Evolutionary conservation across 2,888 invertebrate genomes (phyloP), one percentile per base, ranked within the genome.

Genomic region (Cecidostiba fungosa): DNA sequence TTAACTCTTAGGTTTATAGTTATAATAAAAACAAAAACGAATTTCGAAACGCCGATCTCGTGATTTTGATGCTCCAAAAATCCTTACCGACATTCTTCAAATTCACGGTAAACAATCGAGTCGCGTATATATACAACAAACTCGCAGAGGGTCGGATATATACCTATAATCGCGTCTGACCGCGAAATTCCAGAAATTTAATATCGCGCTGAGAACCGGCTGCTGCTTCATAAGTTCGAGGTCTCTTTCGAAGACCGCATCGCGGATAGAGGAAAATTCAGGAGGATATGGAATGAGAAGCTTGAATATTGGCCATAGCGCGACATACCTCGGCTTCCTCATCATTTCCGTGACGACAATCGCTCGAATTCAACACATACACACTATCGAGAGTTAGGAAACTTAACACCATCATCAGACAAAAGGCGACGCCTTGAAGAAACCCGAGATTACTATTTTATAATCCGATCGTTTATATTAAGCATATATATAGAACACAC

Each of bases 161-260:
- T 39, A 10, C 10, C 10, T 39, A 59, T 36, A 69, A 74, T 82
- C 59, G 76, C 54, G 78, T 70, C 89, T 90, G 89, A 93, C 94
- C 94, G 93, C 94, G 93, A 94, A 94, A 94, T 94, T 94, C 94
- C 94, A 93, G 94, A 94, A 94, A 94, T 94, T 94, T 94, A 94
- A 94, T 94, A 94, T 94, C 94, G 91, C 91, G 90, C 90, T 89
- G 90, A 88, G 89, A 50, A 50, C 74, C 62, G 43, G n/a, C 19
- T 90, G 89, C 88, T 88, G 85, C 92, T 91, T 92, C 91, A 91
- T 92, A 92, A 92, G 91, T 66, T 47, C 54, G 39, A 19, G 16
- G 54, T 69, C 62, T 62, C 77, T 54, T 92, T 92, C 90, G 89
- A 32, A 77, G 85, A 80, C 19, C 32, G 8, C 23, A 82, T 70